These are phyloP conservation scores for Daktulosphaira vitifoliae DNA, from an alignment of 1,140 invertebrate species.

Conservation along the genomic window DNA sequence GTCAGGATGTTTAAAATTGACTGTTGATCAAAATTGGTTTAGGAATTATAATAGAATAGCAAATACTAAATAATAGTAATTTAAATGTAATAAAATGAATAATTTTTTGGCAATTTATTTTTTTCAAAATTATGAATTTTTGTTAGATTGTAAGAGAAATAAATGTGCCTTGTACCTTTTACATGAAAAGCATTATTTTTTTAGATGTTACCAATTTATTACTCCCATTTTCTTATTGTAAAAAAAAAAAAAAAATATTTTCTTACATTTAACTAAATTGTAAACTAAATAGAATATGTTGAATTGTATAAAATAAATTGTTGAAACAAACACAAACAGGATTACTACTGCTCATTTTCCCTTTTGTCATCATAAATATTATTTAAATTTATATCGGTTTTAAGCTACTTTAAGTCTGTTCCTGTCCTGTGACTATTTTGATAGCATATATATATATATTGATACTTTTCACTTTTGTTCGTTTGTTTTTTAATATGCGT, in stretches of 20 bases:
- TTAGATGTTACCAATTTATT: slow-evolving; percentile 31
- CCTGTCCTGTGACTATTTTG: slow-evolving; percentile 12
- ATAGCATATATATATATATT: no score
- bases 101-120: slow-evolving; percentile 11
- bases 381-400: neutral
- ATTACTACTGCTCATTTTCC: slow-evolving; percentile 5
- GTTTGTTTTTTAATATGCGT: neutral
- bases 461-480: slow-evolving; percentile 14
- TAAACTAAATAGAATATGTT: slow-evolving; percentile 9
- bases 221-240: slow-evolving; percentile 23
- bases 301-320: slow-evolving; percentile 20
- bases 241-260: slow-evolving; percentile 10
- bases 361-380: neutral
- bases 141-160: slow-evolving; percentile 27
- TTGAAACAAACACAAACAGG: neutral
- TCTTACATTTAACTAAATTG: slow-evolving; percentile 14
- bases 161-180: slow-evolving; percentile 32
- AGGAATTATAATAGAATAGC: slow-evolving; percentile 28
- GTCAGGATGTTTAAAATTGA: slow-evolving; percentile 31
- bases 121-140: neutral
- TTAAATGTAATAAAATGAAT: slow-evolving; percentile 7
- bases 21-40: slow-evolving; percentile 32
- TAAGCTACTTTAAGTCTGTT: slow-evolving; percentile 18
- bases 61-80: slow-evolving; percentile 8
- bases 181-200: slow-evolving; percentile 32